These are phyloP conservation scores for Stenurella melanura DNA, from an alignment of 2,888 invertebrate species.

Conservation along the genomic window DNA sequence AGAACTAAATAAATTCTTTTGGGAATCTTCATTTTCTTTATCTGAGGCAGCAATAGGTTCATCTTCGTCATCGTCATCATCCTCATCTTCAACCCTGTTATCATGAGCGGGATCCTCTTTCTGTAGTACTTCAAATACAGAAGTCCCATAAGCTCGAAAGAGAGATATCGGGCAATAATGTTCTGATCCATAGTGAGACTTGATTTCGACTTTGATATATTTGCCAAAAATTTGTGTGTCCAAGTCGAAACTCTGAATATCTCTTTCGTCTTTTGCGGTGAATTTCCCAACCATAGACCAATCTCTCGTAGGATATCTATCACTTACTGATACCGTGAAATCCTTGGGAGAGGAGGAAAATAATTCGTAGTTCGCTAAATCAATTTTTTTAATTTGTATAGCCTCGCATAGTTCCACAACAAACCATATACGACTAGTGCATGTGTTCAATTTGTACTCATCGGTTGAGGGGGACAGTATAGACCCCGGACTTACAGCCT, in stretches of 20 bases:
- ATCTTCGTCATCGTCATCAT: slow-evolving; percentile 75
- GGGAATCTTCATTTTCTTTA: slow-evolving; percentile 49
- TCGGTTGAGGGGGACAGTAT: slow-evolving; percentile 93
- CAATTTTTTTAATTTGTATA: slow-evolving; percentile 95
- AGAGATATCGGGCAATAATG: slow-evolving; percentile 98
- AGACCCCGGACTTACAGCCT: slow-evolving; percentile 90
- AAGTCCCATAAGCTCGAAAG: slow-evolving; percentile 94
- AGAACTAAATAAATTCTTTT: slow-evolving; percentile 87
- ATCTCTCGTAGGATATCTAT: slow-evolving; percentile 92
- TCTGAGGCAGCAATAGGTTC: slow-evolving; percentile 22
- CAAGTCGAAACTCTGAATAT: slow-evolving; percentile 89
- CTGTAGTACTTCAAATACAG: slow-evolving; percentile 92
- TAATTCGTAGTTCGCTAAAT: slow-evolving; percentile 97
- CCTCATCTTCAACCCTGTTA: slow-evolving; percentile 80
- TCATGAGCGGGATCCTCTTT: slow-evolving; percentile 84
- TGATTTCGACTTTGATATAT: slow-evolving; percentile 92
- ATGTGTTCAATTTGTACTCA: slow-evolving; percentile 98
- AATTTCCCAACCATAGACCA: slow-evolving; percentile 94
- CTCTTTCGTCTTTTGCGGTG: slow-evolving; percentile 89
- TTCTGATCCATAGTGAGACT: slow-evolving; percentile 96
- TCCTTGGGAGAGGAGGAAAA: slow-evolving; percentile 98
- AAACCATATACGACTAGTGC: slow-evolving; percentile 95
- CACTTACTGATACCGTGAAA: slow-evolving; percentile 90
- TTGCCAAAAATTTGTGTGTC: slow-evolving; percentile 90
- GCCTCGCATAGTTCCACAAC: slow-evolving; percentile 98